Evolutionary conservation across 2,113 vertebrate genomes (phyloP).

Genomic region (Pluvialis apricaria): DNA sequence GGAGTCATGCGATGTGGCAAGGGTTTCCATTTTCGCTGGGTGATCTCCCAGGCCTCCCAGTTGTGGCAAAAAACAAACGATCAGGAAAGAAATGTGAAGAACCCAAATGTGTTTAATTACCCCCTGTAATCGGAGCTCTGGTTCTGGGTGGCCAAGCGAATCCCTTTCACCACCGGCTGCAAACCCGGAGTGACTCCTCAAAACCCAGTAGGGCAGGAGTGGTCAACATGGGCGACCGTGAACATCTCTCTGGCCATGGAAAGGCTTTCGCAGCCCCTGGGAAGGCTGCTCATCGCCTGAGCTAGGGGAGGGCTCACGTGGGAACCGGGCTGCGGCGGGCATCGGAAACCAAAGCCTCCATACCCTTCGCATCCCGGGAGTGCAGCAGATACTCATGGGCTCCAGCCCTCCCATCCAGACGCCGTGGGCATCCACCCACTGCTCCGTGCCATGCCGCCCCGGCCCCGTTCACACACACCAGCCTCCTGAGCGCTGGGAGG

Average conservation of each 20-base stretch:
- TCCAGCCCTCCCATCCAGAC: rapidly evolving
- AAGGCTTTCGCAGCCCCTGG: background rate
- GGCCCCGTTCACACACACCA: background rate
- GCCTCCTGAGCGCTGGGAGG: background rate
- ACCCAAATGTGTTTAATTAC: background rate
- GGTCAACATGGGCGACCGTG: rapidly evolving
- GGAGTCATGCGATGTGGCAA: background rate
- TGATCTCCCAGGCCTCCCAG: background rate
- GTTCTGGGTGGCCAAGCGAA: background rate
- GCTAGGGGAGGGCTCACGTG: background rate
- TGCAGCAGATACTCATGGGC: rapidly evolving
- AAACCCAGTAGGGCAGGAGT: rapidly evolving
- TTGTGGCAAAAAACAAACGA: background rate
- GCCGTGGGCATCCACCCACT: rapidly evolving
- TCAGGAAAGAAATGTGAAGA: background rate
- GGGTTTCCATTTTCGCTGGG: background rate
- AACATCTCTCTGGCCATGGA: background rate
- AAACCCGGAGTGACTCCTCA: rapidly evolving
- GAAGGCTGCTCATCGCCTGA: background rate
- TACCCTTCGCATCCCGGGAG: rapidly evolving
- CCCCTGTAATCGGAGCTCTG: background rate
- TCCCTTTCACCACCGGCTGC: background rate
- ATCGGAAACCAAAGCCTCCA: background rate
- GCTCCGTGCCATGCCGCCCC: rapidly evolving
- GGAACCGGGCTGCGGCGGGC: rapidly evolving